These are phyloP conservation scores for Sinodicranocentrus sp. DNA, from an alignment of 2,888 invertebrate species.

Conservation along the genomic window DNA sequence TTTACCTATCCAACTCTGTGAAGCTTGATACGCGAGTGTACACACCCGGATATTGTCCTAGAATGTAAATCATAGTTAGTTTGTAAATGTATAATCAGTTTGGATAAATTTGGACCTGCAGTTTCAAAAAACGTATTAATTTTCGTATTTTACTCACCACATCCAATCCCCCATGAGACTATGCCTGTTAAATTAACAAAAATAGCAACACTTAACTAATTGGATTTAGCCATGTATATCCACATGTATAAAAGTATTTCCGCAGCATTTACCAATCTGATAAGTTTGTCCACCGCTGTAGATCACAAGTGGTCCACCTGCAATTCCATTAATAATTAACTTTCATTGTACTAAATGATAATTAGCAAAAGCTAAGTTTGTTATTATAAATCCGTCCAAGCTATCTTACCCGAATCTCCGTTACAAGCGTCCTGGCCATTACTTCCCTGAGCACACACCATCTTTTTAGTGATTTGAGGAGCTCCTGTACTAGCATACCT, in stretches of 20 bases:
- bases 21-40: constrained; percentile 49
- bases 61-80: not conserved
- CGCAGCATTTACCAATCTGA: constrained; percentile 32
- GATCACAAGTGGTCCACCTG: constrained; percentile 41
- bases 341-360: too few relatives aligned
- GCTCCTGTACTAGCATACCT: constrained; percentile 93
- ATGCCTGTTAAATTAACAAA: not conserved
- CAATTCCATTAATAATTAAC: too few relatives aligned
- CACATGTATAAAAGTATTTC: not conserved
- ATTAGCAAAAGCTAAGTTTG: too few relatives aligned
- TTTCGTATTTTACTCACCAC: constrained; percentile 30
- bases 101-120: not conserved
- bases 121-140: not conserved
- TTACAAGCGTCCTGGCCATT: constrained; percentile 47
- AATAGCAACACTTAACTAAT: not conserved
- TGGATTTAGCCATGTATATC: not conserved
- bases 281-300: constrained; percentile 8
- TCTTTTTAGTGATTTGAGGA: constrained; percentile 88
- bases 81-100: not conserved
- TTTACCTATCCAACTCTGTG: constrained; percentile 13
- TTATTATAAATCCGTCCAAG: not conserved
- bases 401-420: constrained; percentile 42
- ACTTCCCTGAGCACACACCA: constrained; percentile 65
- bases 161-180: constrained; percentile 54
- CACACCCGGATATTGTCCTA: constrained; percentile 57